Evolutionary conservation across 2,888 invertebrate genomes (phyloP).

Genomic region (Lacanobia oleracea): DNA sequence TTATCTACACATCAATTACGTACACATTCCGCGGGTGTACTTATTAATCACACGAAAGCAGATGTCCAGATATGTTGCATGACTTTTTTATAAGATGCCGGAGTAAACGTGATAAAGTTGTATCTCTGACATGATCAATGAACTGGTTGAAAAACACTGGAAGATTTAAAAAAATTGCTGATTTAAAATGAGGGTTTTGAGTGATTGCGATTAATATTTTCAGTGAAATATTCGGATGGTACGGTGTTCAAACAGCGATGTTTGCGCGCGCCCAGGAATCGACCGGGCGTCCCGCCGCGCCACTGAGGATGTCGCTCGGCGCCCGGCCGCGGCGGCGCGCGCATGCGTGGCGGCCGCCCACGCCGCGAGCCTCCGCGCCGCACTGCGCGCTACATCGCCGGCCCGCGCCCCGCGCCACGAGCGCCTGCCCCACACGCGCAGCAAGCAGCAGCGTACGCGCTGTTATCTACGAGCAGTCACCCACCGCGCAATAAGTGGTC

Average conservation of each 20-base stretch:
- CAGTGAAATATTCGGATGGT: constrained; percentile 75
- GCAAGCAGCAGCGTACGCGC: constrained; percentile 69
- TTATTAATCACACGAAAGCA: constrained; percentile 77
- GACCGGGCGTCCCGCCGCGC: constrained; percentile 89
- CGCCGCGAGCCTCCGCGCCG: constrained; percentile 59
- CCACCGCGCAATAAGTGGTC: constrained; percentile 60
- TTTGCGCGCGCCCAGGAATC: constrained; percentile 86
- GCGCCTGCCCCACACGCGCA: constrained; percentile 50
- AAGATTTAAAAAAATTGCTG: constrained; percentile 15
- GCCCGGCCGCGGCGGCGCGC: constrained; percentile 79
- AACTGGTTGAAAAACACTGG: constrained; percentile 19
- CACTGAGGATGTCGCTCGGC: constrained; percentile 85
- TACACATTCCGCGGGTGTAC: constrained; percentile 62
- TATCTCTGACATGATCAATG: constrained; percentile 44
- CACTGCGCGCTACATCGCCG: constrained; percentile 67
- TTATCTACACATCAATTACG: constrained; percentile 51
- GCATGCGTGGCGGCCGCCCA: constrained; percentile 80
- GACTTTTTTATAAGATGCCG: constrained; percentile 68
- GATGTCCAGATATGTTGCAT: constrained; percentile 75
- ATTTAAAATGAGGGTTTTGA: constrained; percentile 29
- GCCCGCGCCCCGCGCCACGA: constrained; percentile 55
- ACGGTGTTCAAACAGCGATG: constrained; percentile 71
- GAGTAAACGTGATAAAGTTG: constrained; percentile 46
- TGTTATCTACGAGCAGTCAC: constrained; percentile 63
- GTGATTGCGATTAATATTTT: constrained; percentile 67